A percentile compares a stretch with the other conserved stretches of the same genome.
Evolutionary conservation across 2,113 vertebrate genomes (phyloP).

Genomic region (Camelus dromedarius): DNA sequence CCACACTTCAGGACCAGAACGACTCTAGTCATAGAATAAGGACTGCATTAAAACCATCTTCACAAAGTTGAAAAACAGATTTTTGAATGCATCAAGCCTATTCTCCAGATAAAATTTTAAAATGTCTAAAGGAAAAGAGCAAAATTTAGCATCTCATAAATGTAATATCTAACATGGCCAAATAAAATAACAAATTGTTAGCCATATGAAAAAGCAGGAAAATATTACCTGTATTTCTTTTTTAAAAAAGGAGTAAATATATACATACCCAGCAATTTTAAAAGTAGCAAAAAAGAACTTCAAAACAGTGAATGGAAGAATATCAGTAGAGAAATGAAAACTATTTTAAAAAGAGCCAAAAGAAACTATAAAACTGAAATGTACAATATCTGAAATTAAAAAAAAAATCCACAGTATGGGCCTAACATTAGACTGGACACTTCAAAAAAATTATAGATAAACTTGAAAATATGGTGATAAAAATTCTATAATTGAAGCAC

Average conservation of each 20-base stretch:
- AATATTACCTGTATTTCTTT: background rate
- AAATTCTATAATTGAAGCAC: background rate
- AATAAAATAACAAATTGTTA: background rate
- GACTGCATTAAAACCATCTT: background rate
- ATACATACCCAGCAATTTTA: background rate
- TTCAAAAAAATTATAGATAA: background rate
- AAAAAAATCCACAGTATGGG: background rate
- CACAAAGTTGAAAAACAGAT: background rate
- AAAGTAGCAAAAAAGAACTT: background rate
- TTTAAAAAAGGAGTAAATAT: background rate
- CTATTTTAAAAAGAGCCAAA: background rate
- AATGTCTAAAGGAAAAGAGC: background rate
- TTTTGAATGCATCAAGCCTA: background rate
- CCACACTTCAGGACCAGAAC: background rate
- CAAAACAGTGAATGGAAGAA: background rate
- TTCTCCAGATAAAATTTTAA: background rate
- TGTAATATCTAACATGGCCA: background rate
- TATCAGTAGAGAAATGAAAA: background rate
- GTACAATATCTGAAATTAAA: background rate
- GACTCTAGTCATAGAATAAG: background rate
- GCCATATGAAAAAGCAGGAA: background rate
- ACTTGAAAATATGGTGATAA: background rate
- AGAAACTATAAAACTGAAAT: background rate
- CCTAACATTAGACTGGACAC: background rate
- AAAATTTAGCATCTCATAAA: background rate